phyloP scores from a whole-genome alignment of 2,888 invertebrate genomes.

The Homarus gammarus region DNA sequence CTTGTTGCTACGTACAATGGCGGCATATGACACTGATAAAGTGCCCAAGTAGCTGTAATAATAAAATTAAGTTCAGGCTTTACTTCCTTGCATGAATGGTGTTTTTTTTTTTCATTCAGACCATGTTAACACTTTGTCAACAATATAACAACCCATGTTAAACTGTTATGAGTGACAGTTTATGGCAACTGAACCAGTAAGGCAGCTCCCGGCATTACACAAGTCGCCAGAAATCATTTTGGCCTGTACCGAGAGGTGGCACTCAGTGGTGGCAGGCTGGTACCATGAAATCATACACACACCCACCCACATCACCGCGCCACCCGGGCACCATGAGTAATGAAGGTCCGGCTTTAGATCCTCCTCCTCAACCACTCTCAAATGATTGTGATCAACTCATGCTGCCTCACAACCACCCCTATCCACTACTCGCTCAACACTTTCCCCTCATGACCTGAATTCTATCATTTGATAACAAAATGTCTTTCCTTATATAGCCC shows the following conservation, averaged over 20 bases:
- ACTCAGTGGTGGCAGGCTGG: neutral
- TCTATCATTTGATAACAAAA: no score
- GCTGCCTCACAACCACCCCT: neutral
- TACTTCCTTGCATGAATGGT: no score
- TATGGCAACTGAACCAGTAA: neutral
- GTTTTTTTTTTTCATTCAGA: no score
- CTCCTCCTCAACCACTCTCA: neutral
- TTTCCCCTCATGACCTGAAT: no score
- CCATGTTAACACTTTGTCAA: no score
- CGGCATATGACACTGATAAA: no score
- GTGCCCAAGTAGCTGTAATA: no score
- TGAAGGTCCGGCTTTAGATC: neutral
- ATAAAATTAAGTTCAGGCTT: no score
- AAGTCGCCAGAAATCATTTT: neutral
- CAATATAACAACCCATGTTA: no score
- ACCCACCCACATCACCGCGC: neutral
- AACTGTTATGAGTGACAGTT: no score
- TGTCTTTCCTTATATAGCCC: no score
- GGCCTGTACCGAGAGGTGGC: neutral
- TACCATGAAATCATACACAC: neutral
- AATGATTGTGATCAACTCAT: neutral
- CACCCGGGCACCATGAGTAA: neutral
- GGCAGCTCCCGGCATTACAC: neutral
- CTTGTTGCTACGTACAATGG: no score
- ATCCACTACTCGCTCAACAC: neutral